Percentiles rank a stretch among this genome's conserved stretches.
Evolutionary conservation across 2,113 vertebrate genomes (phyloP).

Genomic region (Chlorodrepanis virens): DNA sequence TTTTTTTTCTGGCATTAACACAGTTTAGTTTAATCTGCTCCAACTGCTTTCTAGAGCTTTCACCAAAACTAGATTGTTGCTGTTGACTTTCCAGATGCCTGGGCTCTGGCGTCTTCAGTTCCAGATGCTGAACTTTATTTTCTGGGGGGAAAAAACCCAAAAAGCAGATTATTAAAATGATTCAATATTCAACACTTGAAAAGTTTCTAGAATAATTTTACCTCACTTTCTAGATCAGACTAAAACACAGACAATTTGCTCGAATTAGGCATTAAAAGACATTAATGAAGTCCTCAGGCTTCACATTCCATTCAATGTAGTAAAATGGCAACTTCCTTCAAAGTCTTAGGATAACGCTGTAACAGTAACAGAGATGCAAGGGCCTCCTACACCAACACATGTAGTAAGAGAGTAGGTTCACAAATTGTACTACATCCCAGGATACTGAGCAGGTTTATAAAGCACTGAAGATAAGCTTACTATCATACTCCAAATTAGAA

Average conservation of each 20-base stretch:
- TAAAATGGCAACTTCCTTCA: background rate
- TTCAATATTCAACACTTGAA: background rate
- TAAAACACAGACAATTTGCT: background rate
- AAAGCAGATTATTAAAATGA: background rate
- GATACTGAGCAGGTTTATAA: background rate
- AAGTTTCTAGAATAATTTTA: background rate
- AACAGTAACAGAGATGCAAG: background rate
- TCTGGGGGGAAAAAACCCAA: background rate
- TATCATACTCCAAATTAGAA: background rate
- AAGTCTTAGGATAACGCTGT: background rate
- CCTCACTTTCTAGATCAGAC: background rate
- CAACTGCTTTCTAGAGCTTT: constrained; percentile 36
- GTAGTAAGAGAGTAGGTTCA: background rate
- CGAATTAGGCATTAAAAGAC: background rate
- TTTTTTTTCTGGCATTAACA: constrained; percentile 5
- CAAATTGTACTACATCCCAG: background rate
- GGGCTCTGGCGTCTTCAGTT: constrained; percentile 31
- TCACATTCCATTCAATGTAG: background rate
- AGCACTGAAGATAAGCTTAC: background rate
- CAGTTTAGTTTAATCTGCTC: constrained; percentile 30
- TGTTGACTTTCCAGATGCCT: constrained; percentile 21
- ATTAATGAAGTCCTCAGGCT: background rate
- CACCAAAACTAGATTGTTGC: constrained; percentile 12
- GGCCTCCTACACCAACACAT: background rate
- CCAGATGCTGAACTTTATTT: constrained; percentile 19